Base-by-base conservation (phyloP, 2,888 invertebrate genomes). In the Eurytoma adleriae region DNA sequence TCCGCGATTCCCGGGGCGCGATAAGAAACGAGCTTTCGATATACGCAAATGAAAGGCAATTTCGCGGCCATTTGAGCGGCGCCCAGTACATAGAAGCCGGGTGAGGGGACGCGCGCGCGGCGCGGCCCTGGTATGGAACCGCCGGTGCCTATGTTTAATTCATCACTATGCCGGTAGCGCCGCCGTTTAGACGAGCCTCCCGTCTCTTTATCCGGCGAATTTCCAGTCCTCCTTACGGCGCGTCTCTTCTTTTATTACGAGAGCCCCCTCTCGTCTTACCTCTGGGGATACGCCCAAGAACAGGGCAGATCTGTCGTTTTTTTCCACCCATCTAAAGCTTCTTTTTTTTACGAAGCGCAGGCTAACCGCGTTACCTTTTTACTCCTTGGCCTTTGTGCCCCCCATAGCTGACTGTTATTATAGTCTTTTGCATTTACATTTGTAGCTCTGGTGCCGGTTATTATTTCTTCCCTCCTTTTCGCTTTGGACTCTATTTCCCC, bases 101-200 rank as follows among this genome's bases (percentile, higher is more conserved):
- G 10, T 77, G 50, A 67, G 81, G 48, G 7, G 13, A n/a, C 18
- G 56, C 27, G 7, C 27, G 27, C n/a, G 20, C 20, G 72, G 79
- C 61, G 69, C 76, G 64, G 78, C 69, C 56, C 30, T 72, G 64
- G 79, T 75, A 78, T 73, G 73, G 68, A 79, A 78, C 68, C 76
- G 64, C 64, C 56, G 64, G 83, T 82, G 40, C 40, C 40, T 40
- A 85, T 85, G 84, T 85, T 85, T 85, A 85, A 85, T 85, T 85
- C 85, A 85, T 85, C 10, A 7, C 40, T 84, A 83, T 81, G 82
- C 68, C 64, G 59, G 48, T 73, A 50, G 78, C 82, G 40, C 40
- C 40, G 40, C 40, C 40, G 82, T 82, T 83, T 83, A 83, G 78
- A 76, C 78, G 78, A 73, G 64, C 70, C 67, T 59, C 77, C 72